These are phyloP conservation scores for Diachasmimorpha longicaudata DNA, from an alignment of 1,140 invertebrate genomes.

Conservation along the genomic window DNA sequence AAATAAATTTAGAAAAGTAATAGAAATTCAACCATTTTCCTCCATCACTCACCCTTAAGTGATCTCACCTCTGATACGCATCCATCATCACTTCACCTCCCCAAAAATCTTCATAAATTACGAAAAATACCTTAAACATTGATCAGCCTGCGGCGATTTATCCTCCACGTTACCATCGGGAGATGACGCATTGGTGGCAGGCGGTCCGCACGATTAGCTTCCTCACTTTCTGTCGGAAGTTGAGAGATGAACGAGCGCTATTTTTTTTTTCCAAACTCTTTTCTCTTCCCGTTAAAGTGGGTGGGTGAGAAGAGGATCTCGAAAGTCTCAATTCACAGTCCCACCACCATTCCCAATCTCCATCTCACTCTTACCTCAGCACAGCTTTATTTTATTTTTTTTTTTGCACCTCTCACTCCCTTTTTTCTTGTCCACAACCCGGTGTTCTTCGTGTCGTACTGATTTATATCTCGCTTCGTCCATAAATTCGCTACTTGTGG, in stretches of 20 bases:
- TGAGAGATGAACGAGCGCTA: constrained; percentile 19
- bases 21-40: not conserved
- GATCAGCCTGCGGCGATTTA: not conserved
- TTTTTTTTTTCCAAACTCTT: not conserved
- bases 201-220: constrained; percentile 22
- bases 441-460: constrained; percentile 9
- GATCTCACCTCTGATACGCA: not conserved
- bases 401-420: constrained; percentile 4
- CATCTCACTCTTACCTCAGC: not conserved
- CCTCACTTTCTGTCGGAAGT: constrained; percentile 27
- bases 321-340: constrained; percentile 26
- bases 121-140: not conserved
- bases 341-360: not conserved
- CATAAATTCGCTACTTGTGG: constrained; percentile 27
- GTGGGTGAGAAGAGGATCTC: not conserved
- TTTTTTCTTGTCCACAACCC: constrained; percentile 2
- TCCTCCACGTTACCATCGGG: not conserved
- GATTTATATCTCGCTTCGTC: constrained; percentile 22
- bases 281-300: not conserved
- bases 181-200: constrained; percentile 20
- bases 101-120: not conserved
- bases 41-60: not conserved
- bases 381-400: not conserved
- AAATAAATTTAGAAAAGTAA: not conserved
- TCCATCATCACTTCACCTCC: not conserved